Base-by-base conservation (phyloP, 2,888 invertebrate genomes). In the Pristionchus fissidentatus region DNA sequence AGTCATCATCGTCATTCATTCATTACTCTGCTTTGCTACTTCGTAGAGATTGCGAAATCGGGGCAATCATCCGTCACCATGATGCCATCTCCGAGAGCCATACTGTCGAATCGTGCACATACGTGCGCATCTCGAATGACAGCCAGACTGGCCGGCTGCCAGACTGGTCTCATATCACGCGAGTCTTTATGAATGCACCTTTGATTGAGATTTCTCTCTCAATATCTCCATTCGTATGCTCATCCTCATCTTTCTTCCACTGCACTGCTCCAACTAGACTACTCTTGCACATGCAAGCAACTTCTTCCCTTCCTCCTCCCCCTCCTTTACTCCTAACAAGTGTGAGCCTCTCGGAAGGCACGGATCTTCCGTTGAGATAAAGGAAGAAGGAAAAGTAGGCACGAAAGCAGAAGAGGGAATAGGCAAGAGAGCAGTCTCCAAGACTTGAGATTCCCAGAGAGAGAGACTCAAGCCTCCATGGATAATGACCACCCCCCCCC, bases 161-260 rank as follows among this genome's bases (percentile, higher is more conserved):
- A 35, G 32, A 5, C 57, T 29, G 13, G n/a, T n/a, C n/a, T n/a
- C n/a, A n/a, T n/a, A n/a, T n/a, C n/a, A n/a, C n/a, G n/a, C n/a
- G n/a, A n/a, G n/a, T 32, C 60, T 26, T 62, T 62, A 35, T 62
- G 62, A 62, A 62, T 62, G 62, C 35, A 62, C 62, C 62, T 62
- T 62, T 62, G 62, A 62, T 62, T 62, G 62, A 62, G 32, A 62
- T 60, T 32, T 60, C 60, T 29, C 57, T 62, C 62, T 62, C 4
- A 15, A n/a, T n/a, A n/a, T n/a, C n/a, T n/a, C n/a, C n/a, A n/a
- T n/a, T n/a, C n/a, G n/a, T n/a, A n/a, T n/a, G n/a, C n/a, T n/a
- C n/a, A n/a, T n/a, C n/a, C n/a, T n/a, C n/a, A n/a, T n/a, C n/a
- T n/a, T n/a, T n/a, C n/a, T n/a, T n/a, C n/a, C n/a, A n/a, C n/a